phyloP scores from a whole-genome alignment of 1,140 invertebrate genomes.

The Danaus melanippus region DNA sequence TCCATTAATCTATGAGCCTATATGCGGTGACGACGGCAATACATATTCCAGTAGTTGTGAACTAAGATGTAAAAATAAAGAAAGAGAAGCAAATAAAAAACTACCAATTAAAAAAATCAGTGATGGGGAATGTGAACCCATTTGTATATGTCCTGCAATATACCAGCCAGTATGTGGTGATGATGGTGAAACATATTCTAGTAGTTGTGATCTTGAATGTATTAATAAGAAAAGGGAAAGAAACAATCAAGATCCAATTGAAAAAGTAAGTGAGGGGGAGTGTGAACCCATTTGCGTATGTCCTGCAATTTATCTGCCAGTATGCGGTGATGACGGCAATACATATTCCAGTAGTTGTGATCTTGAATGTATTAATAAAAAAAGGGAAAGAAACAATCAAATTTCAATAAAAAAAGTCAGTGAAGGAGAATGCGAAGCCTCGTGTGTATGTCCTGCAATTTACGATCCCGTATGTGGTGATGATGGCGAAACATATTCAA shows the following conservation, averaged over 20 bases:
- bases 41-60: conserved; percentile 26
- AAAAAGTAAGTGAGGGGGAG: conserved; percentile 7
- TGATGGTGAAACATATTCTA: conserved; percentile 24
- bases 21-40: conserved; percentile 24
- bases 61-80: conserved; percentile 17
- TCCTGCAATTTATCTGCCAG: conserved; percentile 7
- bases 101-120: neutral
- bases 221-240: conserved; percentile 15
- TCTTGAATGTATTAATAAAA: conserved; percentile 23
- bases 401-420: neutral
- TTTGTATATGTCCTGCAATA: conserved; percentile 6
- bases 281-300: conserved; percentile 10
- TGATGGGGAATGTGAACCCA: conserved; percentile 17
- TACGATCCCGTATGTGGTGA: conserved; percentile 26
- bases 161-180: conserved; percentile 26
- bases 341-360: conserved; percentile 27
- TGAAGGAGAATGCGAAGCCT: conserved; percentile 18
- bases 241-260: conserved; percentile 1
- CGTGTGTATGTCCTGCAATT: conserved; percentile 7
- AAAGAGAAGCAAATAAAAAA: conserved; percentile 6
- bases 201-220: conserved; percentile 22
- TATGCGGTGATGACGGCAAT: conserved; percentile 23
- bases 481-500: conserved; percentile 24
- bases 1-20: conserved; percentile 13
- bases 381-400: conserved; percentile 14